These are phyloP conservation scores for Enoplosus armatus DNA, from an alignment of 2,797 vertebrate species.

Conservation along the genomic window DNA sequence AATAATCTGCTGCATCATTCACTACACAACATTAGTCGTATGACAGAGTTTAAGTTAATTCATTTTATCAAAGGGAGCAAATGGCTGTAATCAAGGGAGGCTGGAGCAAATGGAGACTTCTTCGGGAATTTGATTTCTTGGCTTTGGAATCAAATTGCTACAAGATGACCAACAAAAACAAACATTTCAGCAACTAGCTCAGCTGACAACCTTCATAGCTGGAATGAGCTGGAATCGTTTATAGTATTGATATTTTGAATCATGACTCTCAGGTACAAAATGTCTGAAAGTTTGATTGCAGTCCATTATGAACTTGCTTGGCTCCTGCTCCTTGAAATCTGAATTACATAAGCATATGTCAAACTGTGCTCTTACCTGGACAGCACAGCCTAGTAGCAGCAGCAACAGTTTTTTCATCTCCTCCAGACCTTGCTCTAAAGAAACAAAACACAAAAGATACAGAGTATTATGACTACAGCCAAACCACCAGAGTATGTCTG, in stretches of 20 bases:
- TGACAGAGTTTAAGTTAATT: slow-evolving; percentile 3
- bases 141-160: neutral
- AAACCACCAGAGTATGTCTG: slow-evolving; percentile 9
- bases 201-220: neutral
- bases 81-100: slow-evolving; percentile 4
- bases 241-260: neutral
- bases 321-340: neutral
- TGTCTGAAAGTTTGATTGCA: neutral
- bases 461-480: neutral
- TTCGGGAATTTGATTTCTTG: slow-evolving; percentile 15
- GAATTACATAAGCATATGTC: neutral
- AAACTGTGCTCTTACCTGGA: slow-evolving; percentile 88
- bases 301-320: neutral
- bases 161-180: neutral
- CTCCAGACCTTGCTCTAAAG: slow-evolving; percentile 92
- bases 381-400: slow-evolving; percentile 95
- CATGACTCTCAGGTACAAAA: neutral
- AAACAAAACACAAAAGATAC: slow-evolving; percentile 48
- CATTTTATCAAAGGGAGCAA: slow-evolving; percentile 16
- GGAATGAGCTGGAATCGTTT: neutral
- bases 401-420: slow-evolving; percentile 95
- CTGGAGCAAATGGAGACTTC: neutral
- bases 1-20: slow-evolving; percentile 13
- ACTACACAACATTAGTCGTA: slow-evolving; percentile 14
- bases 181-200: neutral